Conservation (phyloP, 2,797 vertebrate species). For the Jordanella pulchra region DNA sequence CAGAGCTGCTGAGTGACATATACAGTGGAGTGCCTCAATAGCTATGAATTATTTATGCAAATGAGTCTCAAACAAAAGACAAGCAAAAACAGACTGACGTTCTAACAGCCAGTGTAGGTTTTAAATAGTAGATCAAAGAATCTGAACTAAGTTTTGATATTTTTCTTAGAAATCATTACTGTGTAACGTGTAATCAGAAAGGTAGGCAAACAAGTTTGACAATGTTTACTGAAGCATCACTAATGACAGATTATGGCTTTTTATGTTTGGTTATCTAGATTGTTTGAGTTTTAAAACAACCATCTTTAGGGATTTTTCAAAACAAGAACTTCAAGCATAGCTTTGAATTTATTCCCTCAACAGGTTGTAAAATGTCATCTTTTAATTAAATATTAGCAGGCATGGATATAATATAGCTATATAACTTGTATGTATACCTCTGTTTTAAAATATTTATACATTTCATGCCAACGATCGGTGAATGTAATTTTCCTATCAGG, state of each 20-base stretch:
- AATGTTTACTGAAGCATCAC: neutral
- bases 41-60: neutral
- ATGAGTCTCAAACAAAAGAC: neutral
- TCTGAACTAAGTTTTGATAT: neutral
- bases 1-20: neutral
- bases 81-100: neutral
- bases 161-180: neutral
- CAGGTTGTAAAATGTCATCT: too few species aligned
- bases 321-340: too few species aligned
- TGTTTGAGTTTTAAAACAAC: too few species aligned
- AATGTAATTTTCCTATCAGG: neutral
- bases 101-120: neutral
- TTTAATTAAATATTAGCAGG: too few species aligned
- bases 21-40: neutral
- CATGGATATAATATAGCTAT: too few species aligned
- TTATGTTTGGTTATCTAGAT: neutral
- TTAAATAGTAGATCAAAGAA: neutral
- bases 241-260: neutral
- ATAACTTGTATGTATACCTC: too few species aligned
- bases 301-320: neutral
- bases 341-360: too few species aligned
- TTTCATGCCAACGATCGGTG: neutral
- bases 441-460: too few species aligned
- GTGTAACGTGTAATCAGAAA: neutral
- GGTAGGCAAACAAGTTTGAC: neutral